Evolutionary conservation across 2,888 invertebrate species (phyloP), one percentile per base, ranked within the genome.

Genomic region (Apamea monoglypha): DNA sequence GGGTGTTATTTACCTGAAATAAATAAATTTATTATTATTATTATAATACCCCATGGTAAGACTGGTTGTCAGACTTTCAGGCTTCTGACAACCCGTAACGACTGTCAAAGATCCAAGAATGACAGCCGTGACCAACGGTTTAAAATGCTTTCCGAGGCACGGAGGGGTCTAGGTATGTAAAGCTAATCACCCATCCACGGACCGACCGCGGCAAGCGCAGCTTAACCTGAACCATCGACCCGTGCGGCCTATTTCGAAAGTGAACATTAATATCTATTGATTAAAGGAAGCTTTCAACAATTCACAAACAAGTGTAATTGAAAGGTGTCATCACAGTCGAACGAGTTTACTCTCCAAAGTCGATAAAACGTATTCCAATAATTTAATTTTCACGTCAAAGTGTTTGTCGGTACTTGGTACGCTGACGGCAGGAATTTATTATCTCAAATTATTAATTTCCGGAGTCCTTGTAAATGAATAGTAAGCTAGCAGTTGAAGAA

Each of bases 371-470:
- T 63, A 75, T 83, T 78, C 68, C 67, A 81, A 80, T 72, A 68
- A 81, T 78, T 79, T 75, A 56, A 80, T 63, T 78, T 77, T 66
- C 61, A 74, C 68, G 72, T 74, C 77, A 77, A 82, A 80, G 64
- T 79, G 73, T 87, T 87, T 81, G 80, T 70, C 32, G 32, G 50
- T 53, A 56, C 56, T 73, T n/a, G 32, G 50, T 53, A 59, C 56
- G 44, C 68, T 47, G 59, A 69, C 63, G 47, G 56, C 67, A 70
- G 50, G 80, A 83, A 85, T 87, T 86, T 88, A 81, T 87, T 86
- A 83, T 87, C 80, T 81, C 75, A 83, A 88, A 87, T 87, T 90
- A 91, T 91, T 87, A 89, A 90, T 90, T 88, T 80, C 69, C 3
- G 40, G 36, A 83, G 88, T 63, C 3, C 21, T 44, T 69, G 40